Conservation (phyloP, 1,140 invertebrate species). For the Pristionchus pacificus region DNA sequence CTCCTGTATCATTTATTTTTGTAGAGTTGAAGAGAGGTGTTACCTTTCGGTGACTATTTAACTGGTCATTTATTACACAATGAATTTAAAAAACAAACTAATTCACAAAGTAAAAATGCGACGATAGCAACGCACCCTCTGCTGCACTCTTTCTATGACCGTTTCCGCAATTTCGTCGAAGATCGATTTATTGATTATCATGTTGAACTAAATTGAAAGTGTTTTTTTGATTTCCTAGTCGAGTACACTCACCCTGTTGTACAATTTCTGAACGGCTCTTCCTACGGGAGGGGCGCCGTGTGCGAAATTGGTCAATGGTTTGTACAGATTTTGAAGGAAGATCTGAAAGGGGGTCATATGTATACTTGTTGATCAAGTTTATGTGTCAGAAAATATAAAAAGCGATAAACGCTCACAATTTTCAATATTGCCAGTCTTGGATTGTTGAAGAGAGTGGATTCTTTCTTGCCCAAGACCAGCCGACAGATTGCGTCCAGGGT, state of each 20-base stretch:
- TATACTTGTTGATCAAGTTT: neutral
- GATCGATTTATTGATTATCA: neutral
- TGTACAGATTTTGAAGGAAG: slow-evolving; percentile 4
- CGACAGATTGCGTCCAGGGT: slow-evolving; percentile 11
- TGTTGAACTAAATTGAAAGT: no score
- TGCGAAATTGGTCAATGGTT: neutral
- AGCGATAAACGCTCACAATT: neutral
- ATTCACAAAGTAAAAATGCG: neutral
- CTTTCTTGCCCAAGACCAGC: slow-evolving; percentile 8
- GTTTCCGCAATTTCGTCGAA: neutral
- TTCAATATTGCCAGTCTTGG: neutral
- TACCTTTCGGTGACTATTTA: slow-evolving; percentile 8
- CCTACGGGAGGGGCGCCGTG: neutral
- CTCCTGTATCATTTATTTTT: neutral
- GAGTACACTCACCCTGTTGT: no score
- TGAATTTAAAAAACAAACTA: neutral
- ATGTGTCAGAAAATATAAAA: neutral
- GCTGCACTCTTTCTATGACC: neutral
- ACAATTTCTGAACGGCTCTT: neutral
- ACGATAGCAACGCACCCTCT: neutral
- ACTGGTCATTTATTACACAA: neutral
- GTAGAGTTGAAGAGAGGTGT: no score
- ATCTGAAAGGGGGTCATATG: neutral
- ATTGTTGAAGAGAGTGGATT: neutral
- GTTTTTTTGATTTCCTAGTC: no score